phyloP scores from a whole-genome alignment of 2,113 vertebrate species.

The Platysternon megacephalum region DNA sequence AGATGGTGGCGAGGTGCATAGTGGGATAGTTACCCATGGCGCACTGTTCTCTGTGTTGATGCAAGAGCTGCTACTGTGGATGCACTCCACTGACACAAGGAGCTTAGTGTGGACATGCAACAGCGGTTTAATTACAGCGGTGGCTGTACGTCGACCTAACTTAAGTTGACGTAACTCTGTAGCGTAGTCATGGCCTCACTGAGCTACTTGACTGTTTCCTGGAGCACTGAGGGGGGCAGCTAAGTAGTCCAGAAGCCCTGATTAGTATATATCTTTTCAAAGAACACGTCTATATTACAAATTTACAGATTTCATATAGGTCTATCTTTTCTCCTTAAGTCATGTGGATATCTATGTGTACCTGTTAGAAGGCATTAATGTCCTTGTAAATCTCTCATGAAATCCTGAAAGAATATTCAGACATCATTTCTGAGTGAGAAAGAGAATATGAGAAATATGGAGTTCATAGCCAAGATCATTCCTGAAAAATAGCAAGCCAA shows the following conservation, averaged over 20 bases:
- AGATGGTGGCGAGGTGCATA: too few species aligned
- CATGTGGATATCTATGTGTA: neutral
- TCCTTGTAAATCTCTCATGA: neutral
- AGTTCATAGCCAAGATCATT: neutral
- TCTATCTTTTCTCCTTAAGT: neutral
- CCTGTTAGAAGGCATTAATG: too few species aligned
- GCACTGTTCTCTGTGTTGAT: too few species aligned
- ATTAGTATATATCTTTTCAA: neutral
- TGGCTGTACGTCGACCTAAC: too few species aligned
- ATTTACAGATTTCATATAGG: too few species aligned
- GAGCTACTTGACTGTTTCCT: neutral
- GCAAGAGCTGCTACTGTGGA: too few species aligned
- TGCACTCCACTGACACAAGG: too few species aligned
- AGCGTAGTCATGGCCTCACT: neutral
- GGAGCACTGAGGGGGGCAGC: neutral
- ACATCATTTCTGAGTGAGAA: neutral
- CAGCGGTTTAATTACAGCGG: too few species aligned
- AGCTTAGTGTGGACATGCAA: too few species aligned
- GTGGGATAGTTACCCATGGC: too few species aligned
- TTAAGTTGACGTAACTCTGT: neutral
- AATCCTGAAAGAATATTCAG: neutral
- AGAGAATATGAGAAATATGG: neutral
- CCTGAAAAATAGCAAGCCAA: neutral
- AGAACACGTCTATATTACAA: neutral
- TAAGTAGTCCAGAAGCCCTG: neutral